Conservation (phyloP, 1,140 invertebrate species). For the Drosophila simulans region DNA sequence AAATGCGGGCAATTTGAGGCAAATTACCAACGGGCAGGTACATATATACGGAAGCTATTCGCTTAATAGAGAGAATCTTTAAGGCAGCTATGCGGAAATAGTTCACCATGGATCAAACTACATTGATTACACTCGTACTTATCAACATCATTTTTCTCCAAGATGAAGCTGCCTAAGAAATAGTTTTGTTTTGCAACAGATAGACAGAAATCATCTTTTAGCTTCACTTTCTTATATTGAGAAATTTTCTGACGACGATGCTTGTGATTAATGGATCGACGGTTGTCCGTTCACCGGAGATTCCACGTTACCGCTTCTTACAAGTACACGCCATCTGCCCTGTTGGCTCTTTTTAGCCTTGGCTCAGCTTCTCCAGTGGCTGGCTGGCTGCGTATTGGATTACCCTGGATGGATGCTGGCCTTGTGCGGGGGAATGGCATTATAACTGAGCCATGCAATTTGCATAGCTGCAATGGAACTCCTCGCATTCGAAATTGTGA, state of each 20-base stretch:
- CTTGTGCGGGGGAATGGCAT: constrained; percentile 52
- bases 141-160: neutral
- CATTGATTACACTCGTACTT: neutral
- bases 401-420: constrained; percentile 48
- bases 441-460: constrained; percentile 74
- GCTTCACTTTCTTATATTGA: neutral
- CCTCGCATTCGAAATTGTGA: neutral
- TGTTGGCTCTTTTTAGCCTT: constrained; percentile 13
- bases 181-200: too few species aligned
- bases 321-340: constrained; percentile 17
- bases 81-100: neutral
- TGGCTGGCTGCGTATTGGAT: constrained; percentile 50
- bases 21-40: constrained; percentile 8
- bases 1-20: constrained; percentile 24
- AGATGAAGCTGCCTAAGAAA: neutral
- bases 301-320: constrained; percentile 18
- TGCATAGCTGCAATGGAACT: constrained; percentile 31
- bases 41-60: constrained; percentile 4
- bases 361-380: constrained; percentile 26
- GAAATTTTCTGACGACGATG: neutral
- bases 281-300: neutral
- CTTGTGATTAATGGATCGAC: neutral
- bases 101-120: neutral
- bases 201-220: neutral
- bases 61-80: neutral